These are phyloP conservation scores for Diplolepis rosae DNA, from an alignment of 2,888 invertebrate species.

Conservation along the genomic window DNA sequence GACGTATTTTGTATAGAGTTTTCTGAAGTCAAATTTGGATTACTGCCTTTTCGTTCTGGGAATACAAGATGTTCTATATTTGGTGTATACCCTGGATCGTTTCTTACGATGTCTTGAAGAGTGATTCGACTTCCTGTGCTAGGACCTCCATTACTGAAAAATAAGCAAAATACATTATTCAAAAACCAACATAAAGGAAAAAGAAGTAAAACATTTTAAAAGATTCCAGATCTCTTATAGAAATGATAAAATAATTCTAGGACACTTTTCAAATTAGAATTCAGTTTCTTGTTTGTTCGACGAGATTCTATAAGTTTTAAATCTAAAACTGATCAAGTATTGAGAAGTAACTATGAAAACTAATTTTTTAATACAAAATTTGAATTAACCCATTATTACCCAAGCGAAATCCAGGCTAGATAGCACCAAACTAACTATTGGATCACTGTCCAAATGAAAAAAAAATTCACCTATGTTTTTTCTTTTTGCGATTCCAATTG, in stretches of 20 bases:
- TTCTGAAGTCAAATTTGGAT: conserved; percentile 69
- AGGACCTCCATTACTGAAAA: conserved; percentile 59
- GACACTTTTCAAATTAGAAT: not conserved
- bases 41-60: conserved; percentile 75
- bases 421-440: too few species aligned
- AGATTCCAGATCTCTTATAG: not conserved
- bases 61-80: conserved; percentile 78
- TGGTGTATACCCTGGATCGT: conserved; percentile 76
- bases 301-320: too few species aligned
- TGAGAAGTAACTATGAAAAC: too few species aligned
- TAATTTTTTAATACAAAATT: too few species aligned
- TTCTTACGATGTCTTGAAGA: conserved; percentile 70
- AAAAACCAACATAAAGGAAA: not conserved
- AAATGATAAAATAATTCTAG: not conserved
- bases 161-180: conserved; percentile 13
- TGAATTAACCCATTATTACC: too few species aligned
- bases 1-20: conserved; percentile 58
- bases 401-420: too few species aligned
- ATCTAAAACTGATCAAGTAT: too few species aligned
- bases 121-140: conserved; percentile 60
- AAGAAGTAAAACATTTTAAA: not conserved
- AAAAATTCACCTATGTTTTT: too few species aligned
- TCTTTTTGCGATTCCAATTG: too few species aligned
- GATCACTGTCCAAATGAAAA: too few species aligned
- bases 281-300: too few species aligned